Conservation (phyloP, 1,140 invertebrate species). For the Amyelois transitella region DNA sequence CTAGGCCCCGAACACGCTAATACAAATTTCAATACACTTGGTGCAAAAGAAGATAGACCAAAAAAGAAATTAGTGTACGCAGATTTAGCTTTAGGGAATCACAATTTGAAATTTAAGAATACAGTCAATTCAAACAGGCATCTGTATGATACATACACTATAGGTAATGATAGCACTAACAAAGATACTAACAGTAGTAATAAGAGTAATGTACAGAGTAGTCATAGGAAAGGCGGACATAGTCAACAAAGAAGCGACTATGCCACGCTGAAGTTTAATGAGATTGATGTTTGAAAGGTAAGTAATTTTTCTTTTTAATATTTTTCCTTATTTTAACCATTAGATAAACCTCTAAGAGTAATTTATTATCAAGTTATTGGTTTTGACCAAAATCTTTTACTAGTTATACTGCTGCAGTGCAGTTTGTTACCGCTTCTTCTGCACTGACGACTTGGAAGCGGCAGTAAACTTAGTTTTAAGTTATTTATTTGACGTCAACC, state of each 20-base stretch:
- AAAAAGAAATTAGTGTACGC: slow-evolving; percentile 73
- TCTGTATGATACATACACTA: slow-evolving; percentile 69
- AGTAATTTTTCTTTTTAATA: slow-evolving; percentile 14
- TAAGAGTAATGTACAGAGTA: slow-evolving; percentile 54
- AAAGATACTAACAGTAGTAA: slow-evolving; percentile 53
- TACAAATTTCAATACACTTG: slow-evolving; percentile 47
- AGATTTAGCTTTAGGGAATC: slow-evolving; percentile 72
- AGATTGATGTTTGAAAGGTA: slow-evolving; percentile 83
- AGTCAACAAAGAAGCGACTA: slow-evolving; percentile 77
- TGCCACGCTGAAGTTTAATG: slow-evolving; percentile 85
- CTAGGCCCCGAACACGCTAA: slow-evolving; percentile 52
- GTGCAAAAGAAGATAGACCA: slow-evolving; percentile 50
- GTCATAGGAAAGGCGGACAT: slow-evolving; percentile 48
- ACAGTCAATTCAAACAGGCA: slow-evolving; percentile 75
- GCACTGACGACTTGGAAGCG: no score
- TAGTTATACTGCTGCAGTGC: no score
- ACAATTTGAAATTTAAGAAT: slow-evolving; percentile 75
- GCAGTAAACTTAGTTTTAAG: no score
- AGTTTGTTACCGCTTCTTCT: no score
- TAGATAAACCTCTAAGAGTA: no score
- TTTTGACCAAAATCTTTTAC: no score
- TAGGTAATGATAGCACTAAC: slow-evolving; percentile 49
- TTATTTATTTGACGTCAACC: no score
- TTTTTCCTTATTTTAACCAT: no score
- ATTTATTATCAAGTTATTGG: no score